These are phyloP conservation scores for Zoroaster sp. DNA, from an alignment of 53 echinoderm and acorn worm genomes.

Conservation along the genomic window DNA sequence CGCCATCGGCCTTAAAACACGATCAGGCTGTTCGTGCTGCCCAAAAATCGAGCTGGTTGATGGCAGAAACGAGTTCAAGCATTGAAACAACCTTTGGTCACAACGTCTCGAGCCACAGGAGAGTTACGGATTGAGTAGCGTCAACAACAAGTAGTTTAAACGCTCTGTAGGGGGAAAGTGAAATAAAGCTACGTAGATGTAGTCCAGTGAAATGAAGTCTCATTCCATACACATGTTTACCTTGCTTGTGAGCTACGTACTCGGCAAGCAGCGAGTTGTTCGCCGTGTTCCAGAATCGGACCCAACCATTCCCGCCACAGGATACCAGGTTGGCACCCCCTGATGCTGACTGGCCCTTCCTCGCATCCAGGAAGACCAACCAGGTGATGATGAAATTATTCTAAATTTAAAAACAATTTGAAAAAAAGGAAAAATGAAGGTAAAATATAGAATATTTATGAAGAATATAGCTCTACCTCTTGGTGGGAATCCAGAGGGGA, in stretches of 20 bases:
- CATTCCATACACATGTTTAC: conserved; percentile 16
- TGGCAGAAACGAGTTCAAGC: no score
- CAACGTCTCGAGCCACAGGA: no score
- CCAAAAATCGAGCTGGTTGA: no score
- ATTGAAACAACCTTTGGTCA: no score
- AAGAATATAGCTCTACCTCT: neutral
- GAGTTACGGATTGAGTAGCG: no score
- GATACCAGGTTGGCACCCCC: conserved; percentile 88
- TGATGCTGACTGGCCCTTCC: conserved; percentile 67
- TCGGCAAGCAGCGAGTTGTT: conserved; percentile 77
- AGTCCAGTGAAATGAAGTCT: no score
- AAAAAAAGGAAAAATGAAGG: neutral
- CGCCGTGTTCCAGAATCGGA: conserved; percentile 89
- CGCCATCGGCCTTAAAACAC: no score
- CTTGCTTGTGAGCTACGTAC: conserved; percentile 86
- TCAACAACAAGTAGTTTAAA: no score
- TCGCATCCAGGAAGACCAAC: conserved; percentile 75
- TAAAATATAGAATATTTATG: neutral
- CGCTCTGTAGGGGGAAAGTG: no score
- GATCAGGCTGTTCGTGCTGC: no score
- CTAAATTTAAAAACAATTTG: neutral
- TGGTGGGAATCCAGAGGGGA: neutral
- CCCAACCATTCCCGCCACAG: conserved; percentile 97
- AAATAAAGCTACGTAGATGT: no score
- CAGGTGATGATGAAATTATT: conserved; percentile 77